Evolutionary conservation across 2,797 vertebrate genomes (phyloP), one percentile per base, ranked within the genome.

Genomic region (Dipus sagitta): DNA sequence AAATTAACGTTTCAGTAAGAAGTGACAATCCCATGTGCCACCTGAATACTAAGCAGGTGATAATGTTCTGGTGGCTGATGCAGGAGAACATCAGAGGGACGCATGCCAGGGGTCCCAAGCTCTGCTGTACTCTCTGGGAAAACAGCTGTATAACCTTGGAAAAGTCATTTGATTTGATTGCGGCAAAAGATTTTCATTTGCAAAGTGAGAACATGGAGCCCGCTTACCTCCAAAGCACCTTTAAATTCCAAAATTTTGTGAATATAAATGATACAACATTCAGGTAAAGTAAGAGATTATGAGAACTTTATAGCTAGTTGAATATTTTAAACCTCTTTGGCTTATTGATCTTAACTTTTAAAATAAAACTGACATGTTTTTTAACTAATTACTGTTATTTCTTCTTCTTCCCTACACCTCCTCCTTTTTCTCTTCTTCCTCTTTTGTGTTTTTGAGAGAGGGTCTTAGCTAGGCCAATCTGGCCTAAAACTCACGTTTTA

Each of bases 1-100:
- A 2, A 76, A 83, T 68, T 83, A 93, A 64, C 32, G 84, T 74
- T 83, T 67, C 88, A 90, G 65, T 77, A 89, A 72, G 74, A 92
- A 68, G 67, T 30, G 54, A 67, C 93, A 86, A 42, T 54, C 20
- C 52, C 64, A 11, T 32, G 32, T 2, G 52, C 17, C 20, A 70
- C 47, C 78, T 88, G 64, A 86, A 68, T 77, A 77, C 24, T 85
- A 74, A 95, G 76, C 64, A 92, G 30, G 77, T 42, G 42, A 78
- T 5, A 67, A 38, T 78, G 30, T 6, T 84, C 30, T 77, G 24
- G 42, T 76, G 26, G 86, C 20, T 64, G 24, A 70, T 7, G 8
- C 1, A 18, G 15, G 72, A 24, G 80, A 90, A 72, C 26, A 86
- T 13, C 9, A 4, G 10, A 80, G 34, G 54, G 34, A 2, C 38